phyloP scores from a whole-genome alignment of 2,888 invertebrate species.

The Microplitis deprimator region DNA sequence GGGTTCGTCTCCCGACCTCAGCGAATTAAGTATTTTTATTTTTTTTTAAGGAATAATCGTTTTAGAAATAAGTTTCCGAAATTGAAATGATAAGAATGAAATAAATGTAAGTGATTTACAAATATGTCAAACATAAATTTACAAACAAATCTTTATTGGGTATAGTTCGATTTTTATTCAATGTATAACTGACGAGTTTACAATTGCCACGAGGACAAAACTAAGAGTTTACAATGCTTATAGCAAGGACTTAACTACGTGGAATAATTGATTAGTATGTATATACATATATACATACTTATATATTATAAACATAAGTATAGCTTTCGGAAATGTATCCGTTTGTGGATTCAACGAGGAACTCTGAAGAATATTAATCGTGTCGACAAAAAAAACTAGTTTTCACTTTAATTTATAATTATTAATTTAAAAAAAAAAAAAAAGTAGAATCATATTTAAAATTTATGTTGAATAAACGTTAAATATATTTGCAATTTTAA shows the following conservation, averaged over 20 bases:
- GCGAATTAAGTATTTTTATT: no score
- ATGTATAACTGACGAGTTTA: constrained; percentile 20
- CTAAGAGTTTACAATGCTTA: constrained; percentile 1
- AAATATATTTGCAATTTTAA: constrained; percentile 16
- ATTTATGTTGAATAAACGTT: constrained; percentile 8
- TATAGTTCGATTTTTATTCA: not conserved
- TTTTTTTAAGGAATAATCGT: no score
- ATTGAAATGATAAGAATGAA: no score
- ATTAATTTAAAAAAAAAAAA: constrained; percentile 27
- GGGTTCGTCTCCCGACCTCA: no score
- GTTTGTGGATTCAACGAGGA: constrained; percentile 40
- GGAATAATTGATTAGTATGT: constrained; percentile 32
- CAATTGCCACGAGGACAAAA: constrained; percentile 28
- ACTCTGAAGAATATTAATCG: not conserved
- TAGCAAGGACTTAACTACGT: constrained; percentile 10
- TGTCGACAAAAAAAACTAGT: not conserved
- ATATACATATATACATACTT: not conserved
- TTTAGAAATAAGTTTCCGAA: no score
- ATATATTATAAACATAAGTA: not conserved
- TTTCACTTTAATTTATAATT: constrained; percentile 4
- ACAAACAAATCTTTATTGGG: not conserved
- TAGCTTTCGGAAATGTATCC: constrained; percentile 34
- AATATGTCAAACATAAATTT: not conserved
- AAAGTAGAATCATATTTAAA: not conserved
- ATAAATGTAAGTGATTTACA: not conserved